These are phyloP conservation scores for Eupithecia dodoneata DNA, from an alignment of 2,888 invertebrate species.

Conservation along the genomic window DNA sequence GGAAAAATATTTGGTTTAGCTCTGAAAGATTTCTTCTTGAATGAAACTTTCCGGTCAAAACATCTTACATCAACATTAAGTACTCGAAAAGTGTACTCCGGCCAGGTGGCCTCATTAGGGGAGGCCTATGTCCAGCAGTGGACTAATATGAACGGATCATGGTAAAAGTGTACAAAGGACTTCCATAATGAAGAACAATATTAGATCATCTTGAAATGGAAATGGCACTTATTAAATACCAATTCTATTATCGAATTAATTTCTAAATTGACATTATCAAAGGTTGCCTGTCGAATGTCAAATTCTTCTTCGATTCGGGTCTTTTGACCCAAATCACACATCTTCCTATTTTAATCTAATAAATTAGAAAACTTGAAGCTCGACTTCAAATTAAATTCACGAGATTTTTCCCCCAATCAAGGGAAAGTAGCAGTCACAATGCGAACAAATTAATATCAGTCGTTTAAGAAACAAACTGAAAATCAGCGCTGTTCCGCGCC, in stretches of 20 bases:
- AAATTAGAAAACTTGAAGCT: constrained; percentile 8
- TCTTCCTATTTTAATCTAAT: background rate
- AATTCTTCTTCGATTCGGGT: background rate
- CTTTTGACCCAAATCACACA: constrained; percentile 7
- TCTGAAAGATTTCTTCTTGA: background rate
- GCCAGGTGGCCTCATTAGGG: too few species aligned
- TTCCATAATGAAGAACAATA: background rate
- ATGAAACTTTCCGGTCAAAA: constrained; percentile 1
- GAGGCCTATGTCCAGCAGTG: too few species aligned
- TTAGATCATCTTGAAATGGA: background rate
- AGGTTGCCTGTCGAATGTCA: background rate
- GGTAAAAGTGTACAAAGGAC: background rate
- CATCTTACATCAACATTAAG: background rate
- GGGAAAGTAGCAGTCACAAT: background rate
- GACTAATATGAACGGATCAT: too few species aligned
- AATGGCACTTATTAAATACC: background rate
- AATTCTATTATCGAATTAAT: background rate
- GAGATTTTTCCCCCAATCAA: background rate
- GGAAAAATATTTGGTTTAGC: constrained; percentile 1
- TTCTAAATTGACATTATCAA: background rate
- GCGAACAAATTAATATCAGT: background rate
- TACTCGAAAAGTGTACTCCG: background rate
- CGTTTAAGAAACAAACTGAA: too few species aligned
- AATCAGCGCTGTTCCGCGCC: too few species aligned
- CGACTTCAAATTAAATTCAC: background rate